Evolutionary conservation across 2,888 invertebrate genomes (phyloP), one percentile per base, ranked within the genome.

Genomic region (Spilosoma lubricipeda): DNA sequence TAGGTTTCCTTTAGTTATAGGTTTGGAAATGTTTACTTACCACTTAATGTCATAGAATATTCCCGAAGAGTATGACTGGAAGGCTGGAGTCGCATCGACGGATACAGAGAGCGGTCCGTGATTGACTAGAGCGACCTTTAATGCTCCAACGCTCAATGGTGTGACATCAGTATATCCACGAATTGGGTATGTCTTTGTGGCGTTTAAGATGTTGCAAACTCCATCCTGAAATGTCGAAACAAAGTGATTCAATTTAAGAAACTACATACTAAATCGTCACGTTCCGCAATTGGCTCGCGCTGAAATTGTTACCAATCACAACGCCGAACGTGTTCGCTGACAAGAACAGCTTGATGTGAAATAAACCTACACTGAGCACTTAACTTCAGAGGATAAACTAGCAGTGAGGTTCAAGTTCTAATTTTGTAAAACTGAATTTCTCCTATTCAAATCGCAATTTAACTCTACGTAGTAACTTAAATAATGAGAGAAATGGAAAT

Each of bases 71-170:
- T 94, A 94, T 0, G 76, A 23, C 0, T 0, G 0, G 42, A 94
- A 89, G 0, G 67, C 96, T 8, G 96, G 97, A 2, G 97, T 97
- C 3, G 98, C 98, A 90, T 98, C 97, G 76, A 98, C 97, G 5
- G 97, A 97, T 9, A 99, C 97, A 15, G 99, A 98, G 45, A 99
- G 94, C 0, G 99, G 99, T 0, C 99, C 99, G 87, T 99, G 97
- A 82, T 98, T 97, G n/a, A 97, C 95, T 63, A 99, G 88, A 2
- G 99, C 99, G 74, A 97, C 91, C 90, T 97, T 97, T 74, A 98
- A 89, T 39, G 98, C 98, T 77, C 96, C 93, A 56, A 96, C 92
- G 90, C 97, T 97, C 75, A 96, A 96, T 0, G 97, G 91, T 8
- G 98, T 98, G 0, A 99, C 98, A 90, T 99, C 98, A 13, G 98